Evolutionary conservation across 92 coral and sea anemone species (phyloP), one percentile per base, ranked within the genome.

Genomic region (Isaurus tuberculatus): DNA sequence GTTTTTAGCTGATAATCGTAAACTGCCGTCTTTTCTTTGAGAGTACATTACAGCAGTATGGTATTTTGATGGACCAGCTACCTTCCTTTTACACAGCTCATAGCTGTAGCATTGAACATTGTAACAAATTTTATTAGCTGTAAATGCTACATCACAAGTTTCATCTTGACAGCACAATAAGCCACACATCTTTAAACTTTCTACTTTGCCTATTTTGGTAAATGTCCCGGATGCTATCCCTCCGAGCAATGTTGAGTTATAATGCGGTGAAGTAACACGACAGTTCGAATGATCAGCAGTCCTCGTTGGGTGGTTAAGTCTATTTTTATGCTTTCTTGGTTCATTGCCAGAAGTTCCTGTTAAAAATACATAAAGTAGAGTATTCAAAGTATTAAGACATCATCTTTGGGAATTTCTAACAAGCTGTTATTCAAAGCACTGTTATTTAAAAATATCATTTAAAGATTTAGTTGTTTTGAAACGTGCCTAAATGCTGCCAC

Each of bases 161-260:
- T 77, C 74, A 57, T 87, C 86, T 40, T 65, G 84, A 83, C 99
- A 97, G 51, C 99, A 97, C 85, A 87, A 75, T 27, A 77, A 75
- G 40, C 92, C 92, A 65, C 99, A 97, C 53, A 69, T 79, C 36
- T 79, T 70, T 63, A 69, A 82, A 79, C 87, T 88, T 25, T 80
- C 83, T 17, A 93, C 94, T 80, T 32, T 79, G 29, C 98, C 99
- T 72, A 97, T 73, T 67, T 94, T 97, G 43, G 83, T 80, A 73
- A 88, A 97, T 34, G 88, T 92, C 64, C 99, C 99, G 0, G 99
- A 91, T 48, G 90, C 92, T 30, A 93, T 86, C 42, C 99, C 99
- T 67, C 94, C 98, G 27, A 51, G 86, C 77, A 97, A 63, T 15
- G 98, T 94, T 89, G 95, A 94, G 81, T 94, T 90, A 70, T 83